Evolutionary conservation across 2,888 invertebrate species (phyloP).

Genomic region (Diadegma fenestrale): DNA sequence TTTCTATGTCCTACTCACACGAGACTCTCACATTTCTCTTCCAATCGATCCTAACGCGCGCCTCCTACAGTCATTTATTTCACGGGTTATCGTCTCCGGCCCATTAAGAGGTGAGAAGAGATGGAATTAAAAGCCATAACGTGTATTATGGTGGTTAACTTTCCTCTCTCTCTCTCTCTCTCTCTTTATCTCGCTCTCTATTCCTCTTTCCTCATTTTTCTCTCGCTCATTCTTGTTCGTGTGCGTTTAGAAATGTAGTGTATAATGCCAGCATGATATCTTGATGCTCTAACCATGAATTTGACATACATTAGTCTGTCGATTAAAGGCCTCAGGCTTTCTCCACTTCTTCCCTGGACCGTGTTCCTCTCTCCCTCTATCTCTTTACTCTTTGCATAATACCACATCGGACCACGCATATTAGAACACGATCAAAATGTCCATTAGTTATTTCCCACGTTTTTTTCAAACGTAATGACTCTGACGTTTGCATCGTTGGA

Average conservation of each 20-base stretch:
- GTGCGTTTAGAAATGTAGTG: slow-evolving; percentile 10
- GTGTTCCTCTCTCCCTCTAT: not conserved
- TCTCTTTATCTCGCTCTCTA: slow-evolving; percentile 27
- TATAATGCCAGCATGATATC: slow-evolving; percentile 45
- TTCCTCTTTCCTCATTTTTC: not conserved
- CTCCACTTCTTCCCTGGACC: slow-evolving; percentile 29
- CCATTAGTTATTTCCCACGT: not conserved
- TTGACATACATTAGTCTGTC: slow-evolving; percentile 60
- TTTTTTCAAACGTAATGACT: no score
- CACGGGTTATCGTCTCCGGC: slow-evolving; percentile 60
- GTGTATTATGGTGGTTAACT: slow-evolving; percentile 60
- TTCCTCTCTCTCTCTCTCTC: slow-evolving; percentile 20
- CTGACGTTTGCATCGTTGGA: no score
- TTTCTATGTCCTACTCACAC: slow-evolving; percentile 45
- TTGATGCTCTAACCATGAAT: slow-evolving; percentile 51
- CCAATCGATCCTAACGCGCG: slow-evolving; percentile 42
- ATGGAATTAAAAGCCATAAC: slow-evolving; percentile 68
- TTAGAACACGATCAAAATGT: slow-evolving; percentile 39
- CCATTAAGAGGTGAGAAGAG: slow-evolving; percentile 68
- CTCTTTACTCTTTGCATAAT: slow-evolving; percentile 13
- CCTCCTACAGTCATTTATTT: slow-evolving; percentile 55
- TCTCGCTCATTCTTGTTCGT: slow-evolving; percentile 6
- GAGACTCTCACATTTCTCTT: slow-evolving; percentile 19
- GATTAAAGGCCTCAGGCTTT: slow-evolving; percentile 42
- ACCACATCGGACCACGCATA: slow-evolving; percentile 69